A percentile compares a stretch with the other conserved stretches of the same genome.
phyloP scores from a whole-genome alignment of 2,888 invertebrate genomes.

The Pandemis cinnamomeana region DNA sequence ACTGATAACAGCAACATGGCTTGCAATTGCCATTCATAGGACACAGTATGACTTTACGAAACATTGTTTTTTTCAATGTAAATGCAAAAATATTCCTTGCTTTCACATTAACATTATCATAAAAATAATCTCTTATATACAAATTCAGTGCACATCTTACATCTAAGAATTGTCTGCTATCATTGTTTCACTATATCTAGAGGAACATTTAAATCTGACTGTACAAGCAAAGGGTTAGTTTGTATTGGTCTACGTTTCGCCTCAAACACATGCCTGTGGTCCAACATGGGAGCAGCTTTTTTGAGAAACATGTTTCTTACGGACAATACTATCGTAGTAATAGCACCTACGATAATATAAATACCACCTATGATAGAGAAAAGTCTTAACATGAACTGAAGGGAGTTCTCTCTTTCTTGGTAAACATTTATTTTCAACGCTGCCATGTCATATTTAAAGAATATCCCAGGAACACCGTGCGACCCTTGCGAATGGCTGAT shows the following conservation, averaged over 20 bases:
- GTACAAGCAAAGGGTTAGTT: slow-evolving; percentile 65
- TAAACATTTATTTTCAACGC: slow-evolving; percentile 93
- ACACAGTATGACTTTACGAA: background rate
- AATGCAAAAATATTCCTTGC: background rate
- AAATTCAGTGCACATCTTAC: slow-evolving; percentile 38
- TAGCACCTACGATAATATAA: slow-evolving; percentile 91
- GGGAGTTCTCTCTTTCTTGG: slow-evolving; percentile 90
- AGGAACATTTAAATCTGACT: slow-evolving; percentile 69
- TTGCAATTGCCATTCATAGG: slow-evolving; percentile 3
- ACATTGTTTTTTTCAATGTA: background rate
- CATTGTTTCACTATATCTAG: slow-evolving; percentile 71
- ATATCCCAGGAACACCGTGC: slow-evolving; percentile 97
- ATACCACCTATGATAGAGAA: slow-evolving; percentile 97
- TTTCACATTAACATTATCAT: slow-evolving; percentile 21
- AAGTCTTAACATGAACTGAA: slow-evolving; percentile 93
- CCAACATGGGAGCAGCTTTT: slow-evolving; percentile 48
- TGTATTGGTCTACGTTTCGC: slow-evolving; percentile 47
- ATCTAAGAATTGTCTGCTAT: slow-evolving; percentile 50
- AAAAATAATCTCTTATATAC: slow-evolving; percentile 39
- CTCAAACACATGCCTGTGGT: slow-evolving; percentile 50
- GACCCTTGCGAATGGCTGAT: slow-evolving; percentile 89
- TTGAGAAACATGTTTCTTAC: slow-evolving; percentile 58
- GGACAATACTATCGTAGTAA: slow-evolving; percentile 66
- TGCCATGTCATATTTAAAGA: slow-evolving; percentile 97
- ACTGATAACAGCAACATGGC: slow-evolving; percentile 39